phyloP scores from a whole-genome alignment of 2,888 invertebrate genomes.

The Nemurella pictetii region DNA sequence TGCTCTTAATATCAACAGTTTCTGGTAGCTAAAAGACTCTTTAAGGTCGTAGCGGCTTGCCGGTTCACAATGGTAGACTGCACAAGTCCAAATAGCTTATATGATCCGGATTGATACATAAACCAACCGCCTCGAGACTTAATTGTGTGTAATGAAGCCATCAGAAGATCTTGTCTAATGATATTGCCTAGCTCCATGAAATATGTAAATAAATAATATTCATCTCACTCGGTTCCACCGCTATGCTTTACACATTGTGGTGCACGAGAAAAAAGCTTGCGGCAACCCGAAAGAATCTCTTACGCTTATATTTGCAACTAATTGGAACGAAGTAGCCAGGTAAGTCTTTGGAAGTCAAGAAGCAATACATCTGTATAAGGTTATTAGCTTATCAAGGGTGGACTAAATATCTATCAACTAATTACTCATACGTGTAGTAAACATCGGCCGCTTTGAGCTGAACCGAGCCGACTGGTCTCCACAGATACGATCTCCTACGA shows the following conservation, averaged over 20 bases:
- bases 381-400: not conserved
- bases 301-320: not conserved
- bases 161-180: not conserved
- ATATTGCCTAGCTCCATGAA: not conserved
- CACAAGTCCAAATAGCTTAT: constrained; percentile 24
- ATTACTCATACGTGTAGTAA: not conserved
- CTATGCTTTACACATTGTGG: not conserved
- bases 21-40: not conserved
- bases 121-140: not conserved
- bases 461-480: not conserved
- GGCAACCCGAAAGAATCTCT: not conserved
- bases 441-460: not conserved
- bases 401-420: not conserved
- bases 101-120: not conserved
- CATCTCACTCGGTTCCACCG: not conserved
- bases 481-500: not conserved
- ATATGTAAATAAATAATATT: not conserved
- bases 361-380: not conserved
- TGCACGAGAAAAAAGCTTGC: not conserved
- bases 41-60: not conserved
- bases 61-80: constrained; percentile 9
- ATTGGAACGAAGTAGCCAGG: not conserved
- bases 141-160: not conserved
- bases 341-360: not conserved
- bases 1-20: constrained; percentile 18